A percentile compares a stretch with the other conserved stretches of the same genome.
Conservation (phyloP, 2,113 vertebrate species). For the Sander lucioperca region DNA sequence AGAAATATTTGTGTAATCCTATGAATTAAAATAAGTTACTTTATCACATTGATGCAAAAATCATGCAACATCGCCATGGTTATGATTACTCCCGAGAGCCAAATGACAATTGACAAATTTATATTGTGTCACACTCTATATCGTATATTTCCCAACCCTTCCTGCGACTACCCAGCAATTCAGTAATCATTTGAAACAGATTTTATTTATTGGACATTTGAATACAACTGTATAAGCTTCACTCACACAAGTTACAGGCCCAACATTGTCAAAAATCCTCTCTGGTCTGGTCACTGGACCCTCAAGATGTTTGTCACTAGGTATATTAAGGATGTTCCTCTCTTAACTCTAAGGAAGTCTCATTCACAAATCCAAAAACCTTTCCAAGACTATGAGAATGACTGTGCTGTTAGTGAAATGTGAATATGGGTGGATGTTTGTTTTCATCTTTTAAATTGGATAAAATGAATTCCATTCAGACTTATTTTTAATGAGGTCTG, state of each 20-base stretch:
- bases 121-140: no score
- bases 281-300: background rate
- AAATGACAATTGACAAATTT: background rate
- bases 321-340: constrained; percentile 18
- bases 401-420: constrained; percentile 6
- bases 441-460: constrained; percentile 60
- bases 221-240: background rate
- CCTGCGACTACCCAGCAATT: background rate
- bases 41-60: background rate
- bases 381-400: background rate
- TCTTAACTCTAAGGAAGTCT: background rate
- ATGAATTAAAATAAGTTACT: background rate
- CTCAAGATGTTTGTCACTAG: constrained; percentile 10
- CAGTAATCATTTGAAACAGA: background rate
- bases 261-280: background rate
- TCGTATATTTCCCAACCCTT: background rate
- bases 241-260: background rate
- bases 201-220: background rate
- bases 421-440: constrained; percentile 39
- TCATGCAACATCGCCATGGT: background rate
- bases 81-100: background rate
- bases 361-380: constrained; percentile 1
- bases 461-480: constrained; percentile 47
- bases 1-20: background rate
- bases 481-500: constrained; percentile 67